Evolutionary conservation across 1,140 invertebrate species (phyloP), one percentile per base, ranked within the genome.

Genomic region (Latrodectus geometricus): DNA sequence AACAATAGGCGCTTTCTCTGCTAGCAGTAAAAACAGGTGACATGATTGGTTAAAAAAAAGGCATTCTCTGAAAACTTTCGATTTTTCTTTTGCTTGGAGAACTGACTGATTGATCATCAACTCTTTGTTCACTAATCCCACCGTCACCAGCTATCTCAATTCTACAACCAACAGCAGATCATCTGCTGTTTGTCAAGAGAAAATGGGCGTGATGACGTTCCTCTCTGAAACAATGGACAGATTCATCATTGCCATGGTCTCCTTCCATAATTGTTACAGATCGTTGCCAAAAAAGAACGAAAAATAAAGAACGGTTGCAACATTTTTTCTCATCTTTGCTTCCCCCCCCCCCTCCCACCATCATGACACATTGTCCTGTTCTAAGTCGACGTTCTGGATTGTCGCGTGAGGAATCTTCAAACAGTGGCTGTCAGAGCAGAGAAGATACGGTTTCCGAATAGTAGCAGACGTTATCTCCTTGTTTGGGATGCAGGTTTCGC

Each of bases 181-280:
- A 35, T 61, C 56, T 50, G 72, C 73, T 76, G 72, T 82, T 65
- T 82, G 80, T 82, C 80, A 76, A 76, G 35, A 35, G 35, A 35
- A 35, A 65, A 86, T 50, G 83, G 68, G 83, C 74, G 83, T 86
- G 83, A 70, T 78, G 81, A 72, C 69, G 69, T 50, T 52, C 72
- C 56, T 17, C 54, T n/a, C 15, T 21, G 49, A 81, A 35, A 86
- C 83, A 86, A 86, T 86, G 83, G 56, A 65, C 74, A 86, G 83
- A 86, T 86, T 86, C 83, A 86, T 86, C 83, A 86, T 52, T 86
- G 83, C 83, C 83, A 86, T 23, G 82, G 69, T n/a, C 23, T 61
- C 54, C 14, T 61, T 61, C 21, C 50, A 61, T 86, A 86, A 86
- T 86, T 86, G 83, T 86, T 86, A 78, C 83, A 86, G 83, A 86